phyloP scores from a whole-genome alignment of 2,113 vertebrate genomes.

The Hippocampus comes region DNA sequence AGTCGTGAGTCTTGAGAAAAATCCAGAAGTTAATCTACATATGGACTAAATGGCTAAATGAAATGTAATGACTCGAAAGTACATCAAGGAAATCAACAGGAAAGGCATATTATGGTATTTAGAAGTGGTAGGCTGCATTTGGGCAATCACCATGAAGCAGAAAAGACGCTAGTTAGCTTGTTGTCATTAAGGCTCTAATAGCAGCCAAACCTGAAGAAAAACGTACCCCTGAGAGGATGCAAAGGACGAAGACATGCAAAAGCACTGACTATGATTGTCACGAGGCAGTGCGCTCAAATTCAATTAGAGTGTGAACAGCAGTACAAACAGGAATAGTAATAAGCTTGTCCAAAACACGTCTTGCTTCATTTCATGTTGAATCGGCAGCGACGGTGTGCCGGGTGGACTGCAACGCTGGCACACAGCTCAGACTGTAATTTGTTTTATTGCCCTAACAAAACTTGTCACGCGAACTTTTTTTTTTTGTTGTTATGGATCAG shows the following conservation, averaged over 20 bases:
- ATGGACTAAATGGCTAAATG: conserved; percentile 27
- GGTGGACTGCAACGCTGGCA: conserved; percentile 13
- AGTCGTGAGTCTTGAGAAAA: conserved; percentile 14
- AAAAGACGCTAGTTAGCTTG: conserved; percentile 36
- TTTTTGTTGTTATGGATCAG: conserved; percentile 1
- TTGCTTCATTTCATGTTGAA: conserved; percentile 46
- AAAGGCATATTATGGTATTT: conserved; percentile 31
- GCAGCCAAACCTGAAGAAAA: conserved; percentile 36
- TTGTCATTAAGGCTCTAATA: conserved; percentile 45
- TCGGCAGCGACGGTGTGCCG: conserved; percentile 33
- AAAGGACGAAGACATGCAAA: conserved; percentile 26
- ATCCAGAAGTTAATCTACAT: conserved; percentile 23
- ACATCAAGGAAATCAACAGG: conserved; percentile 49
- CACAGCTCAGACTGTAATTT: conserved; percentile 37
- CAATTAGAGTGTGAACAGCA: conserved; percentile 34
- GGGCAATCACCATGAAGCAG: conserved; percentile 49
- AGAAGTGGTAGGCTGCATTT: conserved; percentile 37
- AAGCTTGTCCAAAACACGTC: conserved; percentile 28
- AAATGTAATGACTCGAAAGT: conserved; percentile 45
- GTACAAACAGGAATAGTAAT: conserved; percentile 43
- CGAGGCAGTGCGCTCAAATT: conserved; percentile 48
- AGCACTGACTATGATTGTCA: conserved; percentile 36
- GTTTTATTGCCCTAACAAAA: conserved; percentile 42
- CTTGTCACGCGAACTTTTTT: conserved; percentile 46
- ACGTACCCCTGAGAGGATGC: conserved; percentile 30